phyloP scores from a whole-genome alignment of 2,888 invertebrate genomes.

The Spilarctia lutea region DNA sequence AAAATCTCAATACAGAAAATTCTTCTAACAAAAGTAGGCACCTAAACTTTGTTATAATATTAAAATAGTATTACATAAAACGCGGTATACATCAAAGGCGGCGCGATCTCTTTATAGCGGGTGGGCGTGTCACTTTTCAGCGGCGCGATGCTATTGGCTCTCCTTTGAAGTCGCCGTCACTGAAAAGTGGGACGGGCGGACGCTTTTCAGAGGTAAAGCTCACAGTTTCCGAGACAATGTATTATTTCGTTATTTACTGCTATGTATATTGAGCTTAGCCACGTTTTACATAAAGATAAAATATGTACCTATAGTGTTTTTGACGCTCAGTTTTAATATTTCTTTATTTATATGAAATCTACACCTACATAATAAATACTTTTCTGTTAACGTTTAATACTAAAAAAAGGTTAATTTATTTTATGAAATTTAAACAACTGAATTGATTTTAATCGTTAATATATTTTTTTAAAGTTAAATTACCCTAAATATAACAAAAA shows the following conservation, averaged over 20 bases:
- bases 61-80: constrained; percentile 40
- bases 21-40: constrained; percentile 4
- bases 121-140: constrained; percentile 84
- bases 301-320: too few relatives aligned
- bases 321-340: not conserved
- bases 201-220: constrained; percentile 75
- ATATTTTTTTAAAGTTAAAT: not conserved
- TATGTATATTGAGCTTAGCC: constrained; percentile 23
- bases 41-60: constrained; percentile 2
- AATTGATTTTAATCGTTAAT: not conserved
- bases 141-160: constrained; percentile 71
- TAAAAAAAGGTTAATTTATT: not conserved
- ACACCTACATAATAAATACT: not conserved
- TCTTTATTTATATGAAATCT: not conserved
- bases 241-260: constrained; percentile 58
- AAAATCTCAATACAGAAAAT: not conserved
- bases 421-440: not conserved
- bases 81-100: constrained; percentile 63
- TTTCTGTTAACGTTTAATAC: not conserved
- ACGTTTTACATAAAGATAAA: not conserved
- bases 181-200: constrained; percentile 70
- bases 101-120: constrained; percentile 78
- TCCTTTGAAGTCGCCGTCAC: constrained; percentile 70
- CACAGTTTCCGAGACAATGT: constrained; percentile 50
- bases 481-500: not conserved